A percentile compares a stretch with the other conserved stretches of the same genome.
Evolutionary conservation across 92 coral and sea anemone species (phyloP).

Genomic region (Heteractis magnifica): DNA sequence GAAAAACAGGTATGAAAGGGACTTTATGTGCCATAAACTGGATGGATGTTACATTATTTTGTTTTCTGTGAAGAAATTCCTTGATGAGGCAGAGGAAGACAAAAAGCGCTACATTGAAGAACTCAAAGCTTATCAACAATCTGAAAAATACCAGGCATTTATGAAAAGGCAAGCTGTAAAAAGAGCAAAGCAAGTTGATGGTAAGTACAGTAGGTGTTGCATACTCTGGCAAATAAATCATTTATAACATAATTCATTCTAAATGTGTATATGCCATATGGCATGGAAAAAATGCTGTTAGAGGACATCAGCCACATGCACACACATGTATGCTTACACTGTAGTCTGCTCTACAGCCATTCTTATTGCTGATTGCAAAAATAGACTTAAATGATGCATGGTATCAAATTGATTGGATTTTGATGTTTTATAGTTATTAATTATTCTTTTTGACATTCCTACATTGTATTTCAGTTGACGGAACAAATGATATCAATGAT

Average conservation of each 20-base stretch:
- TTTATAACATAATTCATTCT: too few species aligned
- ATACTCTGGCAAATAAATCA: too few species aligned
- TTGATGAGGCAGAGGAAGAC: constrained; percentile 93
- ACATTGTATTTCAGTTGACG: constrained; percentile 10
- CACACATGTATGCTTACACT: too few species aligned
- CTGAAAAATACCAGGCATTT: constrained; percentile 88
- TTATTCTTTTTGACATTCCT: not conserved
- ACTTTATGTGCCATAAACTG: not conserved
- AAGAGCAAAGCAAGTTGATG: constrained; percentile 56
- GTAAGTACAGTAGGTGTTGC: constrained; percentile 14
- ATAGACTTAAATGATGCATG: too few species aligned
- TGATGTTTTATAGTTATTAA: not conserved
- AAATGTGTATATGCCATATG: too few species aligned
- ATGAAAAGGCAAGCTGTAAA: constrained; percentile 79
- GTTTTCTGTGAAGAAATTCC: constrained; percentile 62
- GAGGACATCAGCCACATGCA: too few species aligned
- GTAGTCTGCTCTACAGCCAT: too few species aligned
- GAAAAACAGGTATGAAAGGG: constrained; percentile 70
- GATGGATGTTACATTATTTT: not conserved
- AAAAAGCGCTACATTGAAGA: constrained; percentile 87
- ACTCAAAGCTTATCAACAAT: constrained; percentile 84
- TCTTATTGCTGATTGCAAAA: too few species aligned
- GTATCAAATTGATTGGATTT: too few species aligned
- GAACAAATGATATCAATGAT: constrained; percentile 11
- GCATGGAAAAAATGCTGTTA: too few species aligned